Percentiles rank a stretch among this genome's conserved stretches.
phyloP scores from a whole-genome alignment of 2,888 invertebrate genomes.

The Caenorhabditis japonica region DNA sequence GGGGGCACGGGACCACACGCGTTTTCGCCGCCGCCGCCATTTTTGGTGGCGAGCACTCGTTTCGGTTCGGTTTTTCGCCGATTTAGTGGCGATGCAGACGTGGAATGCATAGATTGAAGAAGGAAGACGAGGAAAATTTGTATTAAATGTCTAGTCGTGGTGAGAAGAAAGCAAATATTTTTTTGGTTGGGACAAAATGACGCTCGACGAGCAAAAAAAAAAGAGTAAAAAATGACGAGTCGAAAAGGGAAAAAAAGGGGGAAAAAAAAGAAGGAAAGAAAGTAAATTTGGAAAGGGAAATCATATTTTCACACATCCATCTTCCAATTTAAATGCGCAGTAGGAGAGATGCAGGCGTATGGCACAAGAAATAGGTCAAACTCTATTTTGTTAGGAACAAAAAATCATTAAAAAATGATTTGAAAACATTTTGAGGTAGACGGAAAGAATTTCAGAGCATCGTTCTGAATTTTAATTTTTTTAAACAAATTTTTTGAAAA shows the following conservation, averaged over 20 bases:
- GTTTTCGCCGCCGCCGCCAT: background rate
- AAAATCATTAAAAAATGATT: no score
- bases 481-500: no score
- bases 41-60: conserved; percentile 17
- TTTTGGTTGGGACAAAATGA: no score
- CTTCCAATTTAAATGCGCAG: background rate
- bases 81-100: conserved; percentile 33
- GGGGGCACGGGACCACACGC: no score
- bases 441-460: background rate
- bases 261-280: conserved; percentile 1
- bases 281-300: conserved; percentile 41
- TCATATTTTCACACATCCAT: conserved; percentile 17
- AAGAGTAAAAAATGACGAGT: background rate
- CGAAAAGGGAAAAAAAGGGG: background rate
- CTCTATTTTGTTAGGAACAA: no score
- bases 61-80: conserved; percentile 58
- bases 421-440: background rate
- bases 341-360: conserved; percentile 12
- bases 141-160: no score
- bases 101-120: background rate
- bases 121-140: background rate
- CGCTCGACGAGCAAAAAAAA: background rate
- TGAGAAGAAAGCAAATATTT: no score
- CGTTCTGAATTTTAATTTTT: background rate
- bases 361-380: no score